phyloP scores from a whole-genome alignment of 2,113 vertebrate genomes.

The Kobus ellipsiprymnus region DNA sequence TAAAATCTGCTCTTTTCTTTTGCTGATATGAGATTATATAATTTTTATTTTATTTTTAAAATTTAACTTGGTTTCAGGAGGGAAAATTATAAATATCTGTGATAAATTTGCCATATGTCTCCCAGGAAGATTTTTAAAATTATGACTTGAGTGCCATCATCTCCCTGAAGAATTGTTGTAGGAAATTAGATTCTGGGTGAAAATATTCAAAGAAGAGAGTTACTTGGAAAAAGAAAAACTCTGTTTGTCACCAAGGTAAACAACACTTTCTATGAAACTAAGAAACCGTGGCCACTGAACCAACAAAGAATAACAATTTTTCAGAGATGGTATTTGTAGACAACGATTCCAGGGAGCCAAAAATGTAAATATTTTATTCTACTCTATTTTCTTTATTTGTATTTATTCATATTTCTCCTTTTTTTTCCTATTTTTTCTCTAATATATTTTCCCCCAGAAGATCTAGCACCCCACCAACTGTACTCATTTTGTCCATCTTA shows the following conservation, averaged over 20 bases:
- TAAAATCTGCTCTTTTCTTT: neutral
- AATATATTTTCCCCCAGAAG: neutral
- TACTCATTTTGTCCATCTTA: too few relatives aligned
- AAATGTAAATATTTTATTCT: neutral
- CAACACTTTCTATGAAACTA: neutral
- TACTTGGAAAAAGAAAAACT: neutral
- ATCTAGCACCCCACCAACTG: neutral
- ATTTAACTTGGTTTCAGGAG: neutral
- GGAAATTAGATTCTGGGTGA: neutral
- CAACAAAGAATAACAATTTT: neutral
- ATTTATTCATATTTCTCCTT: neutral
- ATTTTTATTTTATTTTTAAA: neutral
- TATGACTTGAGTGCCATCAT: neutral
- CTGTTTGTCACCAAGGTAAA: neutral
- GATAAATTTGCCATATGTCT: neutral
- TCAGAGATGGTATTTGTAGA: neutral
- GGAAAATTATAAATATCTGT: neutral
- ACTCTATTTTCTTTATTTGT: neutral
- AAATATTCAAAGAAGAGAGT: neutral
- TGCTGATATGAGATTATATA: neutral
- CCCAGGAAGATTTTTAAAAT: neutral
- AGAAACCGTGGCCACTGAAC: neutral
- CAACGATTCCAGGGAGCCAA: neutral
- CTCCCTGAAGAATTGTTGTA: neutral
- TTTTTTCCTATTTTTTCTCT: neutral